These are phyloP conservation scores for Clarias macrocephalus DNA, from an alignment of 2,113 vertebrate genomes.

Conservation along the genomic window DNA sequence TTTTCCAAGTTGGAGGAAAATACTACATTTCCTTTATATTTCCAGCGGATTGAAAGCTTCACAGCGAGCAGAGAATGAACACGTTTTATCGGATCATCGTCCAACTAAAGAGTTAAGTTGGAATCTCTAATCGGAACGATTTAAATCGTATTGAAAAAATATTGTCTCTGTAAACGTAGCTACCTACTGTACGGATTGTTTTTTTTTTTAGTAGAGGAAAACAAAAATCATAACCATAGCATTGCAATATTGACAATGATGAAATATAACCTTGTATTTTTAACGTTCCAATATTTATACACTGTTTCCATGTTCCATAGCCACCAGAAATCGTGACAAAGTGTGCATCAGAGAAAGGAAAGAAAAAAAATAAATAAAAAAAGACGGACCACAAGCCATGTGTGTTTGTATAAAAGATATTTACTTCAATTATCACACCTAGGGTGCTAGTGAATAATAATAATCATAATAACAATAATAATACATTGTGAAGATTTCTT, in stretches of 20 bases:
- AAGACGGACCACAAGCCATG: constrained; percentile 76
- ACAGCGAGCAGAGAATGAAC: too few relatives aligned
- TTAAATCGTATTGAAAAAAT: too few relatives aligned
- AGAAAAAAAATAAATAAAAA: constrained; percentile 27
- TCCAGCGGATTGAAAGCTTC: too few relatives aligned
- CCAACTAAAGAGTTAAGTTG: too few relatives aligned
- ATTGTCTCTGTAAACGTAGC: too few relatives aligned
- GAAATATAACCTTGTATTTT: neutral
- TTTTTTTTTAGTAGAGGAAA: neutral
- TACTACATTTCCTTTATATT: too few relatives aligned
- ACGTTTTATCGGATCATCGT: too few relatives aligned
- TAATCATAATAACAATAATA: constrained; percentile 86
- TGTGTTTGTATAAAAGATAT: constrained; percentile 99
- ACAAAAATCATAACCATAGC: neutral
- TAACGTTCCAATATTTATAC: neutral
- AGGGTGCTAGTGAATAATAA: constrained; percentile 99
- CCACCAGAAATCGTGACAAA: neutral
- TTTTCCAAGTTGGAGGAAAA: too few relatives aligned
- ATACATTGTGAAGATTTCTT: constrained; percentile 95
- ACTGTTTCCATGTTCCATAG: neutral
- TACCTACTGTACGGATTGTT: neutral
- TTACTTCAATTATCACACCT: constrained; percentile 99
- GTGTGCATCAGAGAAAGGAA: neutral
- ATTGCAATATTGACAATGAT: neutral
- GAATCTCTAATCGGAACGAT: too few relatives aligned